These are phyloP conservation scores for Tetragnatha versicolor DNA, from an alignment of 1,140 invertebrate species.

Conservation along the genomic window DNA sequence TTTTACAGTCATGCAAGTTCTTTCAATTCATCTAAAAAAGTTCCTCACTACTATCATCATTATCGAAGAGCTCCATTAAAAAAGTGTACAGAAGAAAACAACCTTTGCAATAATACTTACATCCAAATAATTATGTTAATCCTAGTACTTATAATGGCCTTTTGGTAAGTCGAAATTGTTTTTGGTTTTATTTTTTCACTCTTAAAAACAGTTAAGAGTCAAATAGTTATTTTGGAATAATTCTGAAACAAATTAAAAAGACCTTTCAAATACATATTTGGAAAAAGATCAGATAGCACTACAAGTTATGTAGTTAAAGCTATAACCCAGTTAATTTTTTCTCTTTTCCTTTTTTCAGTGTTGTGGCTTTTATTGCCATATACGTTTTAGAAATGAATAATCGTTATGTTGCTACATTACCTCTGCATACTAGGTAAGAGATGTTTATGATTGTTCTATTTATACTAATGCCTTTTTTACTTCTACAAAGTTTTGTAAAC, in stretches of 20 bases:
- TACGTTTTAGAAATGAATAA: slow-evolving; percentile 81
- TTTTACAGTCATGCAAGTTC: slow-evolving; percentile 20
- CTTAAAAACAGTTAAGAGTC: too few species aligned
- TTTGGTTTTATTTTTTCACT: neutral
- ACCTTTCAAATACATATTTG: neutral
- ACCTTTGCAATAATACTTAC: slow-evolving; percentile 81
- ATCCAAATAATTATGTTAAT: slow-evolving; percentile 87
- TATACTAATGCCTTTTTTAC: neutral
- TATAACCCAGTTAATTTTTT: too few species aligned
- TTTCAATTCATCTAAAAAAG: slow-evolving; percentile 19
- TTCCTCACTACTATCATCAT: slow-evolving; percentile 15
- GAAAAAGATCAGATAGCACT: neutral
- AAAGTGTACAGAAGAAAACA: neutral
- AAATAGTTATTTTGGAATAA: too few species aligned
- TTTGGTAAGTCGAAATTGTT: slow-evolving; percentile 75
- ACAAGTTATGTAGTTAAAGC: neutral
- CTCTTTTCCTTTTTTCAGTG: slow-evolving; percentile 67
- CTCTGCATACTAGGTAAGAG: slow-evolving; percentile 15
- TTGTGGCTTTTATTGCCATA: slow-evolving; percentile 85
- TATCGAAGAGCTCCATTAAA: slow-evolving; percentile 1
- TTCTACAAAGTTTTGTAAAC: neutral
- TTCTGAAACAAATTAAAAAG: too few species aligned
- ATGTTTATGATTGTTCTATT: neutral
- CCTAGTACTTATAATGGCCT: slow-evolving; percentile 89
- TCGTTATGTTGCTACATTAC: slow-evolving; percentile 57